phyloP scores from a whole-genome alignment of 2,888 invertebrate species.

The Phengaris arion region DNA sequence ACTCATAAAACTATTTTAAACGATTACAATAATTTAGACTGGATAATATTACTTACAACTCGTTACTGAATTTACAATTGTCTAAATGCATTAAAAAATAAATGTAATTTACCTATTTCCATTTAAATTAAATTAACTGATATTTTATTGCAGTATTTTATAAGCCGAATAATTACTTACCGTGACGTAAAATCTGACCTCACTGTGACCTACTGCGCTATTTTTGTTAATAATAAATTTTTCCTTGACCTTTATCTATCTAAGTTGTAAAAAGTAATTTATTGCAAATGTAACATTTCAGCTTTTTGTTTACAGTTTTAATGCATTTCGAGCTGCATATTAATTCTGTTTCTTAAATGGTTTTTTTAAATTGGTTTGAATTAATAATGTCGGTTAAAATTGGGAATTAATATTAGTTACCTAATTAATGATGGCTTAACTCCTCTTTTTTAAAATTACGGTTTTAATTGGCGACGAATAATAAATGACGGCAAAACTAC shows the following conservation, averaged over 20 bases:
- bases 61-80: too few relatives aligned
- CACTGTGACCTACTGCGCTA: neutral
- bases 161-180: neutral
- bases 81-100: too few relatives aligned
- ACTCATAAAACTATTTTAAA: too few relatives aligned
- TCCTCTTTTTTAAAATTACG: too few relatives aligned
- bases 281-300: neutral
- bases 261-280: neutral
- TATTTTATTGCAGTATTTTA: neutral
- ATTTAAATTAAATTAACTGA: neutral
- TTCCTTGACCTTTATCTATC: slow-evolving; percentile 15
- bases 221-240: neutral
- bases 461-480: too few relatives aligned
- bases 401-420: too few relatives aligned
- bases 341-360: neutral
- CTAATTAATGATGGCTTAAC: too few relatives aligned
- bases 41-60: too few relatives aligned
- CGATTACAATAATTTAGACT: too few relatives aligned
- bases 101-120: too few relatives aligned
- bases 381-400: neutral
- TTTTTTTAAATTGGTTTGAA: neutral
- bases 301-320: neutral
- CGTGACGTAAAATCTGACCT: neutral
- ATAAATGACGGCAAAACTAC: too few relatives aligned
- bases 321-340: neutral